Evolutionary conservation across 1,140 invertebrate species (phyloP), one percentile per base, ranked within the genome.

Genomic region (Medauroidea extradentata): DNA sequence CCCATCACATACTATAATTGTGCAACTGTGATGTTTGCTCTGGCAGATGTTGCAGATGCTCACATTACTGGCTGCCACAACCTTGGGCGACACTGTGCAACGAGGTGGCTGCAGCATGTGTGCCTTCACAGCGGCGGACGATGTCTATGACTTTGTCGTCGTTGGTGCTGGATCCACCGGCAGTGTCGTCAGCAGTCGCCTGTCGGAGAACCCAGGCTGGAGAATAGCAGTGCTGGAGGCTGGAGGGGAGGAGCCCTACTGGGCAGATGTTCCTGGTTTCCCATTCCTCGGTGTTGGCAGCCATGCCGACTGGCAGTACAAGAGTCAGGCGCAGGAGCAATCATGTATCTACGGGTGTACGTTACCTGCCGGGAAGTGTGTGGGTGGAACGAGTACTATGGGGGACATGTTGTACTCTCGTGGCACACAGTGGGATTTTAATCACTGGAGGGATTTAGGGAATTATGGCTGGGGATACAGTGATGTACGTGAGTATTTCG

Each of bases 211-310:
- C 25, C 67, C 67, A 14, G 64, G 75, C 3, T 78, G 76, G 73
- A 75, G 75, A 51, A 77, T 86, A 2, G 70, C 85, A 14, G 65
- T 87, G 11, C 70, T 86, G 4, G 85, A 87, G 71, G 83, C 85
- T 3, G 77, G 77, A 0, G 69, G 67, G 23, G 65, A 67, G 24
- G 78, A 79, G 42, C 18, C 44, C 24, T 9, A n/a, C 44, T 21
- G 18, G 18, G 9, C 44, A 11, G 44, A 46, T n/a, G 44, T 46
- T 9, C 44, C 44, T 46, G 18, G 18, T 13, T 25, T 46, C 18
- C 18, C 5, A n/a, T 4, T 7, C 18, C 18, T 25, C 44, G 18
- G 18, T n/a, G 18, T 21, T 4, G 18, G 18, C 18, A 46, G 44
- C 44, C 4, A 46, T n/a, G 24, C 24, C 18, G 44, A 46, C 44